Evolutionary conservation across 2,113 vertebrate species (phyloP), one percentile per base, ranked within the genome.

Genomic region (Romanogobio albipinnatus): DNA sequence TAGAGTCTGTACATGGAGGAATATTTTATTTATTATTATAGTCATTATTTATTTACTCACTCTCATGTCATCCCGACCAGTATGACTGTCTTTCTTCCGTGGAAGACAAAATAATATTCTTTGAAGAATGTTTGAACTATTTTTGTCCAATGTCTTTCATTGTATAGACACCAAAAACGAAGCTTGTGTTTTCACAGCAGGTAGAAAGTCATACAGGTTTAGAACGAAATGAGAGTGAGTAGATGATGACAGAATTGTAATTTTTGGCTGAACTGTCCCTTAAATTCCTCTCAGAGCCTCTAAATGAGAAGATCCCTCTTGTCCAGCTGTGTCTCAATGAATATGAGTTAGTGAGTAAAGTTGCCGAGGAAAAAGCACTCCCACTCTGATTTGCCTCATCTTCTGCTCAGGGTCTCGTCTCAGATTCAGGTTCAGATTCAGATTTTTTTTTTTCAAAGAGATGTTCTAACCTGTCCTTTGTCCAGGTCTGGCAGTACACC

Each of bases 401-500:
- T 73, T 33, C 24, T 19, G 36, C n/a, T 68, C 7, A 14, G 15
- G 61, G 71, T 76, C 53, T 71, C 29, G 19, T 11, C 1, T 4
- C 43, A 47, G 43, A 51, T 39, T 61, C 45, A 45, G n/a, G 22
- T 33, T n/a, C n/a, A n/a, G n/a, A n/a, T n/a, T n/a, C n/a, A n/a
- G 4, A 13, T 45, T 84, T 51, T 36, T 58, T 17, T 51, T 51
- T 39, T 74, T 73, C n/a, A n/a, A 84, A 84, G 78, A 59, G 53
- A 84, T 70, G 33, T 33, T 53, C 9, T 10, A 80, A 76, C 78
- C 80, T 26, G 49, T 86, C 66, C 71, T 70, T 47, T 17, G n/a
- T 86, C 84, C 70, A 76, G 85, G 84, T 82, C 66, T 79, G 66
- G n/a, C 70, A 85, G 84, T 82, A 75, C 84, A 51, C 88, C 88